A percentile compares a stretch with the other conserved stretches of the same genome.
Conservation (phyloP, 2,113 vertebrate species). For the Pseudorasbora parva region DNA sequence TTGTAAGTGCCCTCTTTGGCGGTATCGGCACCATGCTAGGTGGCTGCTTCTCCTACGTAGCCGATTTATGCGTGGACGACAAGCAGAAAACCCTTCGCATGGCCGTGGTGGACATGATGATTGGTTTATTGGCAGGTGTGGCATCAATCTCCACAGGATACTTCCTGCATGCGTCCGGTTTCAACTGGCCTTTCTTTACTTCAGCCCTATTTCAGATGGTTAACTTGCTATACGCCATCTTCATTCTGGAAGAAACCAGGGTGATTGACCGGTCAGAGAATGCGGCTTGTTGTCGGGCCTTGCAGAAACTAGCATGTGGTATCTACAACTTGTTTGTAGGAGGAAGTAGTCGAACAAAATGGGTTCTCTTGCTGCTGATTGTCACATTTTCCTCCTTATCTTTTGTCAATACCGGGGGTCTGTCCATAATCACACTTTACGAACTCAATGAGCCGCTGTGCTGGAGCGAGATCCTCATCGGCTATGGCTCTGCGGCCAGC, state of each 20-base stretch:
- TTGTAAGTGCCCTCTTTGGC: constrained; percentile 84
- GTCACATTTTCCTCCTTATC: constrained; percentile 78
- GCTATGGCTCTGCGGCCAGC: constrained; percentile 86
- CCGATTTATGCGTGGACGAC: constrained; percentile 81
- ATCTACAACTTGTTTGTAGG: constrained; percentile 83
- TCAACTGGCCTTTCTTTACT: constrained; percentile 86
- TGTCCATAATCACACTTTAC: constrained; percentile 82
- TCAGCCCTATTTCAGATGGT: constrained; percentile 71
- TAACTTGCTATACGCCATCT: constrained; percentile 83
- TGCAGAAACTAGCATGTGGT: constrained; percentile 72
- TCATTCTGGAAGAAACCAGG: constrained; percentile 82
- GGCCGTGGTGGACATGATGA: constrained; percentile 87
- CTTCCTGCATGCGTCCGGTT: constrained; percentile 83
- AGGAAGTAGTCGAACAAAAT: constrained; percentile 67
- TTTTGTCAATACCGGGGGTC: constrained; percentile 79
- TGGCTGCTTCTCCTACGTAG: constrained; percentile 89
- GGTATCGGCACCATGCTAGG: constrained; percentile 86
- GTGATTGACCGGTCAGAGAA: constrained; percentile 59
- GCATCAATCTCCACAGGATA: constrained; percentile 88
- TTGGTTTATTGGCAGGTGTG: constrained; percentile 84
- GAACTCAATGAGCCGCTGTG: constrained; percentile 90
- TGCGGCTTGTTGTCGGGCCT: constrained; percentile 34
- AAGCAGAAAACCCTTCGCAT: constrained; percentile 87
- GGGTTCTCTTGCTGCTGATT: constrained; percentile 78
- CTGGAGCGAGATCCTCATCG: constrained; percentile 91